Evolutionary conservation across 2,888 invertebrate species (phyloP).

Genomic region (Synanthedon andrenaeformis): DNA sequence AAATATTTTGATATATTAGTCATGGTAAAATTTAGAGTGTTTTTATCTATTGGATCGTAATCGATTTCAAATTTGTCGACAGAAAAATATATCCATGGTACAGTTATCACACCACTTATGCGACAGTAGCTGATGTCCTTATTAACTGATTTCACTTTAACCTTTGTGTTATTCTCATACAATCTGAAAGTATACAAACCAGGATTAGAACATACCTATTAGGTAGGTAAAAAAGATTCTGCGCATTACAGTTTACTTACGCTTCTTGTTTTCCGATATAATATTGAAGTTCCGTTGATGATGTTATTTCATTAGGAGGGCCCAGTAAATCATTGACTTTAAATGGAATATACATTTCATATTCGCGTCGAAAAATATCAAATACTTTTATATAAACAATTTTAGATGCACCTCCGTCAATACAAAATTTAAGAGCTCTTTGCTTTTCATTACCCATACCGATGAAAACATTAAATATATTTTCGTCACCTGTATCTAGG

Average conservation of each 20-base stretch:
- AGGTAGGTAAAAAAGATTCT: too few relatives aligned
- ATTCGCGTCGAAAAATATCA: conserved; percentile 54
- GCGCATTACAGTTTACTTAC: conserved; percentile 22
- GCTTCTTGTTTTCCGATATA: conserved; percentile 40
- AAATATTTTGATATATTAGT: conserved; percentile 52
- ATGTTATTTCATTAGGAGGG: conserved; percentile 45
- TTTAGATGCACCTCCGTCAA: conserved; percentile 47
- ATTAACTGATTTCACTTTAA: conserved; percentile 38
- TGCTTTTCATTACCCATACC: conserved; percentile 45
- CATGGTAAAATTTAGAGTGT: conserved; percentile 41
- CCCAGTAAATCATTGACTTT: conserved; percentile 71
- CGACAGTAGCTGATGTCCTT: conserved; percentile 54
- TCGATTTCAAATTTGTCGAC: conserved; percentile 47
- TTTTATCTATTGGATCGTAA: conserved; percentile 22
- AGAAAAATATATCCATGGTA: conserved; percentile 51
- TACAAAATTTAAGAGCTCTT: conserved; percentile 30
- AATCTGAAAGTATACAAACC: conserved; percentile 22
- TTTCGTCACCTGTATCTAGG: conserved; percentile 41
- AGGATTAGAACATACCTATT: too few relatives aligned
- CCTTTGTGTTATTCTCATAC: conserved; percentile 47
- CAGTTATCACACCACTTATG: conserved; percentile 48
- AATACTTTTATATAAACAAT: conserved; percentile 46
- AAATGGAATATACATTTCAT: conserved; percentile 70
- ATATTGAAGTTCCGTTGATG: conserved; percentile 39
- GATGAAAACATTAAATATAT: conserved; percentile 44